phyloP scores from a whole-genome alignment of 2,113 vertebrate genomes.

The Alces alces region DNA sequence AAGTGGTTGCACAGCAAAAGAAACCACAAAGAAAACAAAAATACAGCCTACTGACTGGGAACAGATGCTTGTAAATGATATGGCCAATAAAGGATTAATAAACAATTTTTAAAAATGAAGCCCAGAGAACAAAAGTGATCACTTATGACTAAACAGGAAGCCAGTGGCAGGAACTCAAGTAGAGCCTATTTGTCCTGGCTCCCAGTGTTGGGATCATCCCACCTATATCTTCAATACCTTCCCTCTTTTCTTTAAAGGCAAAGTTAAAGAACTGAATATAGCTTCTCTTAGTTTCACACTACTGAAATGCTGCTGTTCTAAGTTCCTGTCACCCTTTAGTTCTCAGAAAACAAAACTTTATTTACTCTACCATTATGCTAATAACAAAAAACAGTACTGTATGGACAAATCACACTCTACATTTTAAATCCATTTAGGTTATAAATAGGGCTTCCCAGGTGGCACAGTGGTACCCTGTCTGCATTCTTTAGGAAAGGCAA shows the following conservation, averaged over 20 bases:
- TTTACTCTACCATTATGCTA: not conserved
- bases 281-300: not conserved
- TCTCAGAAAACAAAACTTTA: not conserved
- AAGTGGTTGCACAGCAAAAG: not conserved
- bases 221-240: not conserved
- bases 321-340: not conserved
- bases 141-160: not conserved
- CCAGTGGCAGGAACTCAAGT: not conserved
- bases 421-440: not conserved
- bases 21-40: not conserved
- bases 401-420: not conserved
- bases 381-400: not conserved
- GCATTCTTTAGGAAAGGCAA: not conserved
- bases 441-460: not conserved
- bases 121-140: not conserved
- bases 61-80: not conserved
- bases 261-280: not conserved
- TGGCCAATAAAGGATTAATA: not conserved
- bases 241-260: not conserved
- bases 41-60: not conserved
- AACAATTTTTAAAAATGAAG: not conserved
- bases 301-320: not conserved
- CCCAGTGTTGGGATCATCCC: not conserved
- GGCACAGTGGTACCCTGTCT: not conserved
- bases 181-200: fast-evolving